These are phyloP conservation scores for Mycalesis mineus DNA, from an alignment of 2,888 invertebrate genomes.

Conservation along the genomic window DNA sequence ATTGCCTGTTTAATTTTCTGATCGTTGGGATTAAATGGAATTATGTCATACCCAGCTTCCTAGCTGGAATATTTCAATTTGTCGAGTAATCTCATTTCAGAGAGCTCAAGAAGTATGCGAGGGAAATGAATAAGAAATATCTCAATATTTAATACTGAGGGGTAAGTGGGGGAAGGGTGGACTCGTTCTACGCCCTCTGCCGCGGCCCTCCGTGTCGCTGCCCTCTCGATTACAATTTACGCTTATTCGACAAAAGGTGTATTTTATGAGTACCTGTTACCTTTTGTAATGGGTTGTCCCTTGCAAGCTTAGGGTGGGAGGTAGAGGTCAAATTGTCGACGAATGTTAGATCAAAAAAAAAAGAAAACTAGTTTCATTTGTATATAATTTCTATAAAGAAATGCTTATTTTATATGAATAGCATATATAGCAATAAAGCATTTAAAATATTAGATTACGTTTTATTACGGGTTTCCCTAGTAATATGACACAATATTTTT, in stretches of 20 bases:
- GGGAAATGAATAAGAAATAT: background rate
- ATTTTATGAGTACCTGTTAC: background rate
- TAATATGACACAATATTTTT: background rate
- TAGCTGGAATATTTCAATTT: background rate
- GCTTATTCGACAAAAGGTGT: background rate
- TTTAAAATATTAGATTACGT: no score
- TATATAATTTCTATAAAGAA: no score
- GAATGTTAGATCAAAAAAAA: no score
- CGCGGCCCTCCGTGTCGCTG: conserved; percentile 6
- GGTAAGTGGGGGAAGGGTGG: background rate
- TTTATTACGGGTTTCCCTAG: background rate
- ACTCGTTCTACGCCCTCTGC: background rate
- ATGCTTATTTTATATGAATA: no score
- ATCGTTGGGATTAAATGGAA: no score
- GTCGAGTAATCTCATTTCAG: background rate
- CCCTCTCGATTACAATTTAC: conserved; percentile 10
- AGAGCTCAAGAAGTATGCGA: background rate
- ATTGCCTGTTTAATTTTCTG: no score
- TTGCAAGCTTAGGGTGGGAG: no score
- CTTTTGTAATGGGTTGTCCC: no score
- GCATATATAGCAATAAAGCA: no score
- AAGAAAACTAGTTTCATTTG: no score
- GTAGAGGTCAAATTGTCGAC: no score
- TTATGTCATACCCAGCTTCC: no score
- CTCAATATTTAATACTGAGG: background rate